Base-by-base conservation (phyloP, 2,888 invertebrate species). In the Volucella inflata region DNA sequence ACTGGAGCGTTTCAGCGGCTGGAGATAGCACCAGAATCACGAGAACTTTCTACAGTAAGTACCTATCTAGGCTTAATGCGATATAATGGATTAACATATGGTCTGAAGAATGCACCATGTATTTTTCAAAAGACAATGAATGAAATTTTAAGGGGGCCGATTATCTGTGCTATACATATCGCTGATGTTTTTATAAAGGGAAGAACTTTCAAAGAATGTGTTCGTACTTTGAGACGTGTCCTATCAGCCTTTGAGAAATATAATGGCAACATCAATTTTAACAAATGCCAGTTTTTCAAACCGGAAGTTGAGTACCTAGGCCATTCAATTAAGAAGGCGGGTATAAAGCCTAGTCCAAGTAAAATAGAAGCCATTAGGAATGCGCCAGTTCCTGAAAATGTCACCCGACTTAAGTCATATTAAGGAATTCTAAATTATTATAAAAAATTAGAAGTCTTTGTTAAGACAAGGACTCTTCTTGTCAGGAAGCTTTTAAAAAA, bases 181-280 rank as follows among this genome's bases (percentile, higher is more conserved):
- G 81, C 64, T 68, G 74, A 81, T 75, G 74, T 80, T 44, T 42
- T 80, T n/a, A 50, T 79, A 14, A 65, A 38, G 8, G 79, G n/a
- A n/a, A n/a, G n/a, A n/a, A n/a, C n/a, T n/a, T n/a, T n/a, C n/a
- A n/a, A n/a, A n/a, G n/a, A n/a, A n/a, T n/a, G n/a, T n/a, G n/a
- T n/a, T n/a, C n/a, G n/a, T n/a, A n/a, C n/a, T n/a, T n/a, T n/a
- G n/a, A n/a, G n/a, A n/a, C n/a, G 72, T 40, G 67, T 62, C 17
- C 38, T 68, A 59, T 14, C 16, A 21, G 44, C 42, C 1, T 67
- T 80, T n/a, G 17, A 65, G n/a, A 53, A 60, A 38, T 44, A 60
- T 65, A 67, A 55, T 48, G 68, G 68, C 8, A 67, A 55, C 42
- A 48, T 64, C n/a, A n/a, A n/a, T n/a, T n/a, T n/a, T n/a, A n/a